Percentiles rank a stretch among this genome's conserved stretches.
phyloP scores from a whole-genome alignment of 2,797 vertebrate genomes.

The Eupleurogrammus muticus region DNA sequence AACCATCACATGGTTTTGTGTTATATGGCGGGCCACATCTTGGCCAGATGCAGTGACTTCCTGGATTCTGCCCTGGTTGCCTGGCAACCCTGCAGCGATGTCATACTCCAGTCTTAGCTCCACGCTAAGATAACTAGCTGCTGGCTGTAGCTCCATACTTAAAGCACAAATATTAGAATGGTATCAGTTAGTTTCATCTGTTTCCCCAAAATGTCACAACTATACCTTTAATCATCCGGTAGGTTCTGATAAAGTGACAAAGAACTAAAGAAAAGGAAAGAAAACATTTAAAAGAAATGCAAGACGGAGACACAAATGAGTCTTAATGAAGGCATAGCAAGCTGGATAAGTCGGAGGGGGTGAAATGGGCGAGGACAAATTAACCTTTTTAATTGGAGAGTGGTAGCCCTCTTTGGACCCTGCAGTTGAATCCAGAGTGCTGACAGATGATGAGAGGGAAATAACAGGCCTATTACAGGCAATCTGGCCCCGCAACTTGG shows the following conservation, averaged over 20 bases:
- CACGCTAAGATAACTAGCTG: neutral
- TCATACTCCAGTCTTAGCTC: neutral
- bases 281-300: conserved; percentile 21
- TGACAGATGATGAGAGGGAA: conserved; percentile 86
- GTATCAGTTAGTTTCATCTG: conserved; percentile 1
- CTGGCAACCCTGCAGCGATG: neutral
- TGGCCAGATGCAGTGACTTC: neutral
- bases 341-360: conserved; percentile 14
- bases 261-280: conserved; percentile 13
- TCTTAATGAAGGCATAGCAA: conserved; percentile 75
- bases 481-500: conserved; percentile 81
- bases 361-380: conserved; percentile 72
- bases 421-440: conserved; percentile 80
- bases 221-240: conserved; percentile 9
- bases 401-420: conserved; percentile 78
- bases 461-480: conserved; percentile 83
- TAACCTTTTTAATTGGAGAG: conserved; percentile 85
- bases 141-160: conserved; percentile 6
- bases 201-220: conserved; percentile 11
- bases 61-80: neutral
- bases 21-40: neutral
- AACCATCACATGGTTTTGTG: neutral
- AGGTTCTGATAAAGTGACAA: conserved; percentile 18
- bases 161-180: neutral
- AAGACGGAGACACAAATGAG: conserved; percentile 60